Evolutionary conservation across 2,797 vertebrate genomes (phyloP), one percentile per base, ranked within the genome.

Genomic region (Helarctos malayanus): DNA sequence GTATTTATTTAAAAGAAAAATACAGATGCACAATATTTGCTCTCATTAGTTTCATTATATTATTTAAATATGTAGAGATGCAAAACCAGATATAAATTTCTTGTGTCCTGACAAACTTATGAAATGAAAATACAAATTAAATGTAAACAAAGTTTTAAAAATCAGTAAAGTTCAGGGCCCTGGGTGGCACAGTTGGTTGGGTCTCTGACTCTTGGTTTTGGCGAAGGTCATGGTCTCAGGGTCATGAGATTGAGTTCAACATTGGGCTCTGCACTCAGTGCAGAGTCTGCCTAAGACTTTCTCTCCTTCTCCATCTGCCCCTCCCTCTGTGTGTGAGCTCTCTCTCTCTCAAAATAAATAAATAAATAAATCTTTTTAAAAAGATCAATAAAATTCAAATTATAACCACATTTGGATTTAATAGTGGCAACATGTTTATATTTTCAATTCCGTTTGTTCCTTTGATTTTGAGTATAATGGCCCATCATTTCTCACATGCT

Each of bases 301-400:
- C 18, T 68, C n/a, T 68, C n/a, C 65, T 9, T 68, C 18, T 68
- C n/a, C 65, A 4, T 68, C 65, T 35, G 18, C 18, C n/a, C n/a
- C n/a, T 35, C 4, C n/a, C 18, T 1, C 9, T 68, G 9, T 68
- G n/a, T 14, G 2, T 29, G 19, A 19, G 7, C 54, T 56, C 54
- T 56, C 7, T 56, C n/a, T 35, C 19, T 19, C 18, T 21, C 65
- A 68, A 68, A 68, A 68, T 35, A 35, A 68, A 21, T 35, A 68
- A 35, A 18, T 35, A 68, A 35, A 18, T 35, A n/a, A 35, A 29
- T 61, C 10, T 32, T 61, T 68, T 5, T 21, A 35, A 29, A 35
- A 89, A 85, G 61, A 56, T 14, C 15, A 92, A 59, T 59, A 85
- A 45, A 89, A 89, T 76, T 85, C 16, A 65, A 79, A 89, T 63